Percentiles rank a stretch among this genome's conserved stretches.
Evolutionary conservation across 2,888 invertebrate genomes (phyloP).

Genomic region (Heliconius aoede): DNA sequence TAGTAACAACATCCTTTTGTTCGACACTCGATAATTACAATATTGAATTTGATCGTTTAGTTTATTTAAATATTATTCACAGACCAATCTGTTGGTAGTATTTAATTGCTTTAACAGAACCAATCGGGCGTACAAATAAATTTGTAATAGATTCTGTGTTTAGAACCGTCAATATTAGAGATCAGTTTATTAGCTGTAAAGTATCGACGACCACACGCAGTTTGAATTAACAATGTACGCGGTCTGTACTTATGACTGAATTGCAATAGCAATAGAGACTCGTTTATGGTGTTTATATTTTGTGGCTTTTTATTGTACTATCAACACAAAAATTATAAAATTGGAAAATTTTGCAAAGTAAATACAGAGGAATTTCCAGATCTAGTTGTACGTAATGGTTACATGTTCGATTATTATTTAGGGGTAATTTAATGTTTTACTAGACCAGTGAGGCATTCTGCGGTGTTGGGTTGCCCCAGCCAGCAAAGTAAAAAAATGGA

Average conservation of each 20-base stretch:
- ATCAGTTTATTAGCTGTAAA: slow-evolving; percentile 45
- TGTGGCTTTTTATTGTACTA: no score
- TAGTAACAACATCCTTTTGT: background rate
- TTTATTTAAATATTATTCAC: slow-evolving; percentile 66
- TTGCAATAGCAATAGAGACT: slow-evolving; percentile 7
- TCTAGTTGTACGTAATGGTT: no score
- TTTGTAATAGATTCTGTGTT: slow-evolving; percentile 55
- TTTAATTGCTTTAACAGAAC: slow-evolving; percentile 64
- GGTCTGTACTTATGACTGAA: slow-evolving; percentile 11
- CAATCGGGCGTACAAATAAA: slow-evolving; percentile 57
- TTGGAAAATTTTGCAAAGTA: no score
- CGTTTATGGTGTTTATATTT: background rate
- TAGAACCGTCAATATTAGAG: slow-evolving; percentile 42
- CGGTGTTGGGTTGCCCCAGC: no score
- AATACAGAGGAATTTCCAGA: no score
- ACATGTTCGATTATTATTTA: no score
- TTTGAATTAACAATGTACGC: slow-evolving; percentile 23
- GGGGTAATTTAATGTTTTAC: no score
- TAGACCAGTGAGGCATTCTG: no score
- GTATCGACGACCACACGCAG: slow-evolving; percentile 41
- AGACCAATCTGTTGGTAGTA: slow-evolving; percentile 64
- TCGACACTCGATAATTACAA: slow-evolving; percentile 21
- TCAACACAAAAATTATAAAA: background rate
- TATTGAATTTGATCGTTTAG: slow-evolving; percentile 6
- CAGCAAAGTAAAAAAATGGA: no score